Conservation (phyloP, 2,888 invertebrate species). For the Glaucopsyche alexis region DNA sequence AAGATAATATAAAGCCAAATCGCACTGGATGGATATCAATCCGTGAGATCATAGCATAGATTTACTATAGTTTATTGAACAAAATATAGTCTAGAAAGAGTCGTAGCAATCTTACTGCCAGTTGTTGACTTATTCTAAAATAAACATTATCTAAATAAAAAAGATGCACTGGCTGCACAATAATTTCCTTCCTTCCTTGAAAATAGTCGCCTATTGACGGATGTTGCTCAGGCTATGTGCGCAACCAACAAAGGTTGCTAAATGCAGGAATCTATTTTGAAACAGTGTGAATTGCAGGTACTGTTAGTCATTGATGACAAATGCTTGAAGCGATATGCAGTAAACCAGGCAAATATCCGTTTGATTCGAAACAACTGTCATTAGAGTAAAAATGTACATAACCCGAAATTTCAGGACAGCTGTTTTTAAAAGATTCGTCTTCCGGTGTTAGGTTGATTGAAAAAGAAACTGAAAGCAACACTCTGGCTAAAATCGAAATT, state of each 20-base stretch:
- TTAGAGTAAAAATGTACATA: background rate
- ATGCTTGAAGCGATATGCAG: background rate
- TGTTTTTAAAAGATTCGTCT: too few species aligned
- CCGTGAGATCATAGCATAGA: background rate
- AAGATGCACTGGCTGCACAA: too few species aligned
- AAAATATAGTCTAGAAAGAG: background rate
- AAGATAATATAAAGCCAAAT: background rate
- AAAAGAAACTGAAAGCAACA: too few species aligned
- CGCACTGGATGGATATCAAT: background rate
- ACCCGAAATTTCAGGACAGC: too few species aligned
- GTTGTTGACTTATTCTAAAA: too few species aligned
- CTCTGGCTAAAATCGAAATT: too few species aligned
- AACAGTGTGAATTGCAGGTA: background rate
- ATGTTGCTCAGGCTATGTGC: too few species aligned
- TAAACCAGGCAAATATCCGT: background rate
- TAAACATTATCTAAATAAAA: too few species aligned
- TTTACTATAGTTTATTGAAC: background rate
- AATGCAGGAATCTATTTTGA: background rate
- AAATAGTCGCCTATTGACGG: too few species aligned
- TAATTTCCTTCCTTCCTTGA: too few species aligned
- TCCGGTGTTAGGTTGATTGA: too few species aligned
- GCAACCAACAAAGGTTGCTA: background rate
- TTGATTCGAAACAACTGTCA: background rate
- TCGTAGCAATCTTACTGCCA: too few species aligned
- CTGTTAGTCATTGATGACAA: slow-evolving; percentile 9